These are phyloP conservation scores for Thymallus thymallus DNA, from an alignment of 2,113 vertebrate genomes.

Conservation along the genomic window DNA sequence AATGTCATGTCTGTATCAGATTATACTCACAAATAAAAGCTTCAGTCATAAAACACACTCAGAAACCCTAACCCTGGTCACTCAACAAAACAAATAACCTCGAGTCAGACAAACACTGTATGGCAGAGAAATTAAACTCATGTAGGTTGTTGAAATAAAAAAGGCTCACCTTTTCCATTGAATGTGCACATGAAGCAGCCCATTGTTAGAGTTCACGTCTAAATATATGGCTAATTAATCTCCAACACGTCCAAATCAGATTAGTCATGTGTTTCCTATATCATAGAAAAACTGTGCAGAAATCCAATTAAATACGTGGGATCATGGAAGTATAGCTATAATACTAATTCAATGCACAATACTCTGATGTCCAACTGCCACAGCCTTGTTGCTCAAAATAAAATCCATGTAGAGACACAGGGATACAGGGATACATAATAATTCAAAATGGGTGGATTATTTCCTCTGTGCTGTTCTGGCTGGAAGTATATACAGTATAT, in stretches of 20 bases:
- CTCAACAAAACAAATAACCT: neutral
- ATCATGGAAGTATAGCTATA: slow-evolving; percentile 57
- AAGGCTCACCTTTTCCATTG: neutral
- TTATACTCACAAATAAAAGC: neutral
- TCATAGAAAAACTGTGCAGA: slow-evolving; percentile 37
- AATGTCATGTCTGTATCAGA: slow-evolving; percentile 8
- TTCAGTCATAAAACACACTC: neutral
- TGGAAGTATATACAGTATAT: slow-evolving; percentile 49
- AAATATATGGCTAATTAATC: slow-evolving; percentile 38
- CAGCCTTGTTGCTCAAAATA: slow-evolving; percentile 36
- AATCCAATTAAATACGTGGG: slow-evolving; percentile 60
- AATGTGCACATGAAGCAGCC: neutral
- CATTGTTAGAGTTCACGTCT: neutral
- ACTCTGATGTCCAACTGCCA: slow-evolving; percentile 38
- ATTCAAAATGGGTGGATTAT: slow-evolving; percentile 58
- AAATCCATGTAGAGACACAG: slow-evolving; percentile 63
- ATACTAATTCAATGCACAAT: slow-evolving; percentile 46
- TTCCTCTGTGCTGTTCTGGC: slow-evolving; percentile 49
- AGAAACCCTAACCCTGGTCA: neutral
- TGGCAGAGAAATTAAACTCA: neutral
- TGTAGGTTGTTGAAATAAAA: neutral
- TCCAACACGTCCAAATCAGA: slow-evolving; percentile 49
- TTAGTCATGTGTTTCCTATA: slow-evolving; percentile 45
- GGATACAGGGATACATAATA: slow-evolving; percentile 55
- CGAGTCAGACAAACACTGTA: neutral